Base-by-base conservation (phyloP, 2,113 vertebrate genomes). In the Hylia prasina region DNA sequence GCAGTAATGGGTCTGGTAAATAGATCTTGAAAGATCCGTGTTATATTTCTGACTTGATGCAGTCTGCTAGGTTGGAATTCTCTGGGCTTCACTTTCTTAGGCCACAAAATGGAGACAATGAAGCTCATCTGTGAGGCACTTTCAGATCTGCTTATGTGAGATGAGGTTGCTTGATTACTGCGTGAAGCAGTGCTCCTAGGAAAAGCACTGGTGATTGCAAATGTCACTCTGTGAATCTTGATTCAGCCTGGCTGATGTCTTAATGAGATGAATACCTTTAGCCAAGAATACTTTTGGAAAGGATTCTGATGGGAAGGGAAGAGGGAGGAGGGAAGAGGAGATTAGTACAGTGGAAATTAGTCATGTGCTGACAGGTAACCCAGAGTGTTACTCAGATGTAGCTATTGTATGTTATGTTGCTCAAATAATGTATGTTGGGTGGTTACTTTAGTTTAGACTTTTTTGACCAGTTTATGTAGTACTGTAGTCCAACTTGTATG, bases 151-250 rank as follows among this genome's bases (percentile, higher is more conserved):
- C 48, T 76, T 40, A 61, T 92, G 75, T 57, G 78, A 63, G 56
- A 31, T 4, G 30, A 82, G 78, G 44, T 63, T 70, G 48, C 91
- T 89, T 82, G 83, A 92, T 92, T 87, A 66, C 57, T 63, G 22
- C 1, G 0, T 87, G 48, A 84, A 83, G 79, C 31, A 70, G 22
- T 47, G 54, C 63, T 83, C 30, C 64, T 71, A 71, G 56, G 66
- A 91, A 50, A 37, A 87, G 44, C 60, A 12, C 35, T 94, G 65
- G 31, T 92, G 86, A 86, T 92, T 93, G 91, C 86, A 95, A 63
- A 84, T 42, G 44, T 87, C 45, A 75, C 61, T 80, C 60, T 51
- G 60, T 64, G 80, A 70, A 37, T 71, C 65, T 84, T 83, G 56
- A 83, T 83, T 79, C 44, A 78, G 40, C 48, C 44, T 47, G 73